phyloP scores from a whole-genome alignment of 1,140 invertebrate species.

The Cydia strobilella region DNA sequence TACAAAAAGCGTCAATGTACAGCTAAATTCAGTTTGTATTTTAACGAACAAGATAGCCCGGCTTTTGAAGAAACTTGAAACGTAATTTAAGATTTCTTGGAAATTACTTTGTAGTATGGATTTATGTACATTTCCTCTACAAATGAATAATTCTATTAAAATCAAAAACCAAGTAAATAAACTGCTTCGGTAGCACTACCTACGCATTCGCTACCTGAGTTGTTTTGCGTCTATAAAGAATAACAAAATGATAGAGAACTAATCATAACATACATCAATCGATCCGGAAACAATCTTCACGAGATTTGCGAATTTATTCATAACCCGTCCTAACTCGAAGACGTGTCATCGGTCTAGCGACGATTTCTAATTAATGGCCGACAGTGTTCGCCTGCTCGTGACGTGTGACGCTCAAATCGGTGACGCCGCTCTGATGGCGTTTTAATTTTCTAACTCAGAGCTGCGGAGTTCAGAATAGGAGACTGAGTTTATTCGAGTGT shows the following conservation, averaged over 20 bases:
- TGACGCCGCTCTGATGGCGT: constrained; percentile 6
- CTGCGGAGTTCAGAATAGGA: background rate
- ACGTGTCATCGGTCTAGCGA: background rate
- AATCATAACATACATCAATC: background rate
- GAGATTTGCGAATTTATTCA: constrained; percentile 5
- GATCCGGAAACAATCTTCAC: background rate
- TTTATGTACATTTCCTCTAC: no score
- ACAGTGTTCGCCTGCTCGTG: constrained; percentile 3
- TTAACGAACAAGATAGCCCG: no score
- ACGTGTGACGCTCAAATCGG: constrained; percentile 2
- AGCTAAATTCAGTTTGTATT: no score
- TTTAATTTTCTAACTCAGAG: constrained; percentile 10
- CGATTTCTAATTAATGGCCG: constrained; percentile 23
- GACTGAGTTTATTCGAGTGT: background rate
- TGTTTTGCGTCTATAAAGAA: background rate
- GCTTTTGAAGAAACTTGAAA: no score
- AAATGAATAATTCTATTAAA: no score
- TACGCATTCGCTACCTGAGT: no score
- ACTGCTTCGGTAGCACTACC: no score
- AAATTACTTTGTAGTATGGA: no score
- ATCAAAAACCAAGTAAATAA: no score
- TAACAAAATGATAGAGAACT: no score
- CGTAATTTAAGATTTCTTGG: no score
- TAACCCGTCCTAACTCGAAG: constrained; percentile 2
- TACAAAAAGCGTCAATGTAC: no score